These are phyloP conservation scores for Drepana falcataria DNA, from an alignment of 2,888 invertebrate genomes.

Conservation along the genomic window DNA sequence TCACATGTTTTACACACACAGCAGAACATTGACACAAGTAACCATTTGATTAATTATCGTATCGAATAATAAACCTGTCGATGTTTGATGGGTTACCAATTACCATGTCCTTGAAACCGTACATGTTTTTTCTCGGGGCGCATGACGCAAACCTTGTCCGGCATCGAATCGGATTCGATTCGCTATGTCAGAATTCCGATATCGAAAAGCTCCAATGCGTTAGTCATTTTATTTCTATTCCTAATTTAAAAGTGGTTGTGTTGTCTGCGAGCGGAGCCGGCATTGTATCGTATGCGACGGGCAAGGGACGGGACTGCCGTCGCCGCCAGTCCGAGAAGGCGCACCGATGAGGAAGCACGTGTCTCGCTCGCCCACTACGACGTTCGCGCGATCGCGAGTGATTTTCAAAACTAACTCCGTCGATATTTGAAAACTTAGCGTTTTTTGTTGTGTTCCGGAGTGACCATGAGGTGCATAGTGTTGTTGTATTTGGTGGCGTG, in stretches of 20 bases:
- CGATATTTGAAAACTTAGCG: conserved; percentile 39
- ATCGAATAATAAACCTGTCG: conserved; percentile 22
- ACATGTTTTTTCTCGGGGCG: conserved; percentile 20
- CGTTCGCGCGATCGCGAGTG: conserved; percentile 63
- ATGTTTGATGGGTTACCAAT: conserved; percentile 9
- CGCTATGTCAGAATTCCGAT: conserved; percentile 42
- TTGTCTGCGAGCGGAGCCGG: conserved; percentile 32
- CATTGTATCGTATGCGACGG: conserved; percentile 14
- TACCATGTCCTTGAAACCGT: conserved; percentile 18
- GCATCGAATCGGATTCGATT: conserved; percentile 33
- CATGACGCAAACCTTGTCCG: conserved; percentile 16
- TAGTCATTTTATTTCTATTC: conserved; percentile 57
- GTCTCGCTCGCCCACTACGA: conserved; percentile 39
- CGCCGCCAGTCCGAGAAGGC: conserved; percentile 58
- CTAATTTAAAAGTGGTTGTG: conserved; percentile 54
- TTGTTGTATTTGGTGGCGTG: conserved; percentile 50
- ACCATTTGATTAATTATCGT: conserved; percentile 18
- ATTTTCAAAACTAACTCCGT: conserved; percentile 40
- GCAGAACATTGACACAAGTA: conserved; percentile 14
- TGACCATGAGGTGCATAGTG: conserved; percentile 71
- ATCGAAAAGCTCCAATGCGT: conserved; percentile 40
- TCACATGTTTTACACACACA: conserved; percentile 14
- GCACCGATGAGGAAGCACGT: conserved; percentile 67
- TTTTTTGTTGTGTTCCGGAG: conserved; percentile 24
- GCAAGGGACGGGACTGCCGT: conserved; percentile 5